Base-by-base conservation (phyloP, 1,140 invertebrate species). In the Drosophila pandora region DNA sequence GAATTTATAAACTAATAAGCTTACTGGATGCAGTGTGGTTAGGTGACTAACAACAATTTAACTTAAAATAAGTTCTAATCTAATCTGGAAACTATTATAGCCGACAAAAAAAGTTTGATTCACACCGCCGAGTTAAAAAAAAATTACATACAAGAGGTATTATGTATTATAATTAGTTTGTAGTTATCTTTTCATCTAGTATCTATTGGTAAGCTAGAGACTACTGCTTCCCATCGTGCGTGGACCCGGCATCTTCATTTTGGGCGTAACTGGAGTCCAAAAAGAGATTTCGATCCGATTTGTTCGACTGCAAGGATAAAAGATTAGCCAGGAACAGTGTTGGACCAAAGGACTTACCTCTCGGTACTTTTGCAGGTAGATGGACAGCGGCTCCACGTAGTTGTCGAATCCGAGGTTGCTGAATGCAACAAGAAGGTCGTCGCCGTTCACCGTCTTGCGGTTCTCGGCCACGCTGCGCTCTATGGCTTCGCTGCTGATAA, bases 371-470 rank as follows among this genome's bases (percentile, higher is more conserved):
- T 99, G 97, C 28, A 99, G 93, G 92, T 99, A 99, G 17, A 98
- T 91, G 93, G 99, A 99, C 21, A 99, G 92, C 0, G 98, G 98
- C 88, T 99, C 98, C 12, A 99, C 96, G 92, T 99, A 99, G 92
- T 98, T 99, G 87, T 99, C 99, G 93, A 99, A 99, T 9, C 99
- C 99, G 12, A 99, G 93, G 3, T 96, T 96, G 45, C 97, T 97
- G 96, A 99, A 99, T 0, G 99, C 98, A 92, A 97, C 99, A 8
- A 99, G 92, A 62, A 99, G 97, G 93, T 99, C 98, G 93, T 99
- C 99, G 62, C 98, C 99, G 84, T 99, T 99, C 22, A 99, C 99
- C 2, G 99, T 99, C 93, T 99, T 99, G 28, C 99, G 93, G 92
- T 99, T 99, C 91, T 99, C 99, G 93, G 98, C 96, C 78, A 98